Base-by-base conservation (phyloP, 1,140 invertebrate species). In the Polypedilum pembai region DNA sequence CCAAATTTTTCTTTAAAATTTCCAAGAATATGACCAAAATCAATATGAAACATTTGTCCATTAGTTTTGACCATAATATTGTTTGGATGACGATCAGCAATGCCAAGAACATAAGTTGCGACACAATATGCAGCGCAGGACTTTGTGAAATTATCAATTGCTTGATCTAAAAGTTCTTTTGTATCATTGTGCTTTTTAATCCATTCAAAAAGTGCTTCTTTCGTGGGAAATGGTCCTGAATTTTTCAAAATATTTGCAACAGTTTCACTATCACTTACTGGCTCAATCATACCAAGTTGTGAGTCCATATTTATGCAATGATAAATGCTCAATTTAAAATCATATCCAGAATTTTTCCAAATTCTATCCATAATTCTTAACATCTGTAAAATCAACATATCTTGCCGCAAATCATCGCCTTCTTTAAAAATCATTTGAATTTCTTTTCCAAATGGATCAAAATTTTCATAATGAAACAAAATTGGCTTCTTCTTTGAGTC, bases 1-100 rank as follows among this genome's bases (percentile, higher is more conserved):
- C 98, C 97, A 86, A 99, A 98, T 84, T 99, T 99, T 81, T 98
- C 96, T 83, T 99, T 99, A 81, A 98, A 98, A 83, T 99, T 97
- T n/a, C 98, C 96, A 21, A 99, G 85, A 82, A 99, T 98, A 78
- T 99, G 98, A n/a, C 98, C 98, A 85, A 99, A 99, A 83, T 99
- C 98, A 75, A 99, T 98, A 82, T 99, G 98, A 85, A 99, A 99
- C 73, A 99, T 88, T 90, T 91, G 90, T 75, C 92, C 92, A 76
- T 91, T 93, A 79, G 90, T 89, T 79, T 95, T 98, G 7, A 99
- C 90, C 98, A 99, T 99, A 77, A 99, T 99, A 82, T 99, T 99
- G 82, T 99, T 97, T 0, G 96, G 96, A 85, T 99, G 98, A 75
- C 98, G 84, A 84, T 99, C 97, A 7, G 95, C 96, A 74, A 99